Evolutionary conservation across 2,113 vertebrate genomes (phyloP).

Genomic region (Labeo rohita): DNA sequence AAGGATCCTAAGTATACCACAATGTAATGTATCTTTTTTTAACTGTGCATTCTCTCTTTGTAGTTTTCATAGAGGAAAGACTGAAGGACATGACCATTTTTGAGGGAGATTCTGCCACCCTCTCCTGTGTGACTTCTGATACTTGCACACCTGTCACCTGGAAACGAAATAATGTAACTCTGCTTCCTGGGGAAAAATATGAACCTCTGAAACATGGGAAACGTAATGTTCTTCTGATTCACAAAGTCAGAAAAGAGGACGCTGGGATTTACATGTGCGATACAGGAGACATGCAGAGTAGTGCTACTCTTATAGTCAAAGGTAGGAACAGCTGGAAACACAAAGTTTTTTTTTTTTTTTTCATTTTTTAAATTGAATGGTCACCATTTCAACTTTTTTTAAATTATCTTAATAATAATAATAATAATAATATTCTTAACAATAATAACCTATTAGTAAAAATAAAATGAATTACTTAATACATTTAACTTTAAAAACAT

Average conservation of each 20-base stretch:
- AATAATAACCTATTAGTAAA: no score
- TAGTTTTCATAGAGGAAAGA: constrained; percentile 74
- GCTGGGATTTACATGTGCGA: constrained; percentile 85
- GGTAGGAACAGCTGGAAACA: constrained; percentile 69
- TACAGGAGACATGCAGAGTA: constrained; percentile 80
- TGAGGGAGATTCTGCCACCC: constrained; percentile 75
- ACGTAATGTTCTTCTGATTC: constrained; percentile 79
- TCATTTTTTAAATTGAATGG: no score
- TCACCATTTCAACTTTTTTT: no score
- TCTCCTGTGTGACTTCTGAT: constrained; percentile 81
- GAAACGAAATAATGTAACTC: constrained; percentile 80
- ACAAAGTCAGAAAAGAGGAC: constrained; percentile 77
- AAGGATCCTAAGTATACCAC: constrained; percentile 27
- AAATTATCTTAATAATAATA: no score
- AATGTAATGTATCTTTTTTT: background rate
- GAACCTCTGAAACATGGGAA: constrained; percentile 77
- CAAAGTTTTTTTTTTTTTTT: no score
- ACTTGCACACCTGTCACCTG: constrained; percentile 74
- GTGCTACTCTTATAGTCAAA: constrained; percentile 81
- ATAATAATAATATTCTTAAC: no score
- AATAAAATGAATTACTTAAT: no score
- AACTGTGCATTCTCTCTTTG: background rate
- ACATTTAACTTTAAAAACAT: no score
- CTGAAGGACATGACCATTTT: constrained; percentile 65
- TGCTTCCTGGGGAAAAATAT: constrained; percentile 80